phyloP scores from a whole-genome alignment of 2,797 vertebrate genomes.

The Mycteria americana region DNA sequence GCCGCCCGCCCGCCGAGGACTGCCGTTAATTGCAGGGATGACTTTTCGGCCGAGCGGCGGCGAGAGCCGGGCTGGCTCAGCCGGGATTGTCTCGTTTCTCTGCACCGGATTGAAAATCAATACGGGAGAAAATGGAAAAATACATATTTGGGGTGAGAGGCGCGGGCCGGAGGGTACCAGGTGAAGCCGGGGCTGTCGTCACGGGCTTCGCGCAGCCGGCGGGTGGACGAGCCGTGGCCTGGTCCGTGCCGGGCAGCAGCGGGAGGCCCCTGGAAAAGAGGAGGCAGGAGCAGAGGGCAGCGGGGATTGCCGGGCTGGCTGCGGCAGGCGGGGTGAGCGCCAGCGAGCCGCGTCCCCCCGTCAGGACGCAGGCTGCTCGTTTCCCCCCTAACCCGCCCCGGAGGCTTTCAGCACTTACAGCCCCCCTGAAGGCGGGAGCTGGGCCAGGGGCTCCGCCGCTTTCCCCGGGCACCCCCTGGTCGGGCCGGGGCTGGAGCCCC shows the following conservation, averaged over 20 bases:
- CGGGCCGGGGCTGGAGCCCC: not conserved
- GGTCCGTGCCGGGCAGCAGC: rapidly evolving
- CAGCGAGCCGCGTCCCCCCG: rapidly evolving
- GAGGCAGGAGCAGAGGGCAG: not conserved
- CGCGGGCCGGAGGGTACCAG: not conserved
- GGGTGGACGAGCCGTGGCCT: not conserved
- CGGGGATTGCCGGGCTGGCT: not conserved
- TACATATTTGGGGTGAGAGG: not conserved
- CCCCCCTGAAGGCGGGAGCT: not conserved
- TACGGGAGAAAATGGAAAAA: not conserved
- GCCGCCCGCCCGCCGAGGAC: not conserved
- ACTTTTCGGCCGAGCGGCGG: not conserved
- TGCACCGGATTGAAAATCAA: not conserved
- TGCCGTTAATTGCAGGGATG: not conserved
- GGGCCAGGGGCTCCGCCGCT: not conserved
- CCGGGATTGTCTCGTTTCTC: not conserved
- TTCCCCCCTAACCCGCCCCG: not conserved
- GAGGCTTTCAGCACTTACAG: not conserved
- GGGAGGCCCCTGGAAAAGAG: not conserved
- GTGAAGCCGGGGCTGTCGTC: not conserved
- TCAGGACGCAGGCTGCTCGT: not conserved
- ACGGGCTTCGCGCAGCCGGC: rapidly evolving
- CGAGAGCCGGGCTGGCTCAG: not conserved
- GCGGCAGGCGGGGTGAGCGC: not conserved
- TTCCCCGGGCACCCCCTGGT: not conserved